phyloP scores from a whole-genome alignment of 2,797 vertebrate species.

The Astyanax mexicanus region DNA sequence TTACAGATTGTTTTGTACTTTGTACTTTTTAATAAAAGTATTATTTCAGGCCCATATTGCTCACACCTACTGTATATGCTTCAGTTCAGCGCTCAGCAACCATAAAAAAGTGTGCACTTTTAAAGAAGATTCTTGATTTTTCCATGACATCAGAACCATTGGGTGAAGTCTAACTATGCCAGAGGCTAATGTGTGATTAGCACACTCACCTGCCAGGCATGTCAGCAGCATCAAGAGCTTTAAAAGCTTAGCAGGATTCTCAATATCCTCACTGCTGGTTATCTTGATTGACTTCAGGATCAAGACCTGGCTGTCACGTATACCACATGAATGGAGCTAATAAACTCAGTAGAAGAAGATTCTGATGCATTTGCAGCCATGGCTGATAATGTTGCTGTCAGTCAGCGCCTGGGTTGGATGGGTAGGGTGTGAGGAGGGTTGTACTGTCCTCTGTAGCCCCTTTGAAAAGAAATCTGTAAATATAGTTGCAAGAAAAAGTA shows the following conservation, averaged over 20 bases:
- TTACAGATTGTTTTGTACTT: no score
- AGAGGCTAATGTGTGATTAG: conserved; percentile 49
- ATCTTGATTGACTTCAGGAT: conserved; percentile 40
- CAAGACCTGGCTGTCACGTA: conserved; percentile 16
- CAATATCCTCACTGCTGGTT: conserved; percentile 36
- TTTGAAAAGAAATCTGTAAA: no score
- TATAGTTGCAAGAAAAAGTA: no score
- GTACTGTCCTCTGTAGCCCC: no score
- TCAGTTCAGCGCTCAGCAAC: background rate
- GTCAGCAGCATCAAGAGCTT: conserved; percentile 48
- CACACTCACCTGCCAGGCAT: conserved; percentile 43
- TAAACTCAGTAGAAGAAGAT: background rate
- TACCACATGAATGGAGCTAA: conserved; percentile 9
- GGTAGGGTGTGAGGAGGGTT: no score
- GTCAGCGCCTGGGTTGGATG: no score
- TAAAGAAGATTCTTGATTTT: background rate
- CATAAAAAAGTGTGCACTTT: background rate
- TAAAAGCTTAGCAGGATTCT: conserved; percentile 49
- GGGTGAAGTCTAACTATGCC: conserved; percentile 33
- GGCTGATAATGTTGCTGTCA: background rate
- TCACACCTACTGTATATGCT: no score
- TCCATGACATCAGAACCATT: conserved; percentile 8
- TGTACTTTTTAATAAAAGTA: no score
- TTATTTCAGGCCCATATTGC: no score
- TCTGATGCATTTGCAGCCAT: background rate